A percentile compares a stretch with the other conserved stretches of the same genome.
These are phyloP conservation scores for Pocota personata DNA, from an alignment of 2,888 invertebrate genomes.

Conservation along the genomic window DNA sequence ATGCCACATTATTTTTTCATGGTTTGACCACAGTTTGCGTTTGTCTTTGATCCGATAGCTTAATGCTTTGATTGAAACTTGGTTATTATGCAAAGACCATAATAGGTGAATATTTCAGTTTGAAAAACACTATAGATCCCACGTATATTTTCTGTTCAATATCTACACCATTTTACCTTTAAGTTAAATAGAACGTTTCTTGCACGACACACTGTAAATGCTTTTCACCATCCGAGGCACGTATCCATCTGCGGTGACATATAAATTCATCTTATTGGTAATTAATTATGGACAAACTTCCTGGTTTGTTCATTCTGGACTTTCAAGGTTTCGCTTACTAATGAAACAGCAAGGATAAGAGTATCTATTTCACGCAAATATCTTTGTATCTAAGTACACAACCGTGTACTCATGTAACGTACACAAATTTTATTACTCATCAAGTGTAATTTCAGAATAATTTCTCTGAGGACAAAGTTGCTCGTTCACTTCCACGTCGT, in stretches of 20 bases:
- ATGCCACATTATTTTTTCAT: too few relatives aligned
- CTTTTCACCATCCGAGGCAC: constrained; percentile 3
- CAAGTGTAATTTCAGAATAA: constrained; percentile 55
- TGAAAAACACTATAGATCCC: too few relatives aligned
- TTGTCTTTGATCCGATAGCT: too few relatives aligned
- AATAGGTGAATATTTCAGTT: too few relatives aligned
- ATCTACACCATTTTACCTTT: too few relatives aligned
- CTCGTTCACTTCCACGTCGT: not conserved
- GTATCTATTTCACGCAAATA: constrained; percentile 33
- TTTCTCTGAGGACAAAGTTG: constrained; percentile 65
- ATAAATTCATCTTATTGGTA: constrained; percentile 50
- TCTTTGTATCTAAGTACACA: not conserved
- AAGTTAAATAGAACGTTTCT: too few relatives aligned
- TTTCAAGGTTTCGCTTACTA: constrained; percentile 7
- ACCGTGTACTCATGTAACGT: constrained; percentile 36
- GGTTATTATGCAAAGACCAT: too few relatives aligned
- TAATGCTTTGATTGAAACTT: too few relatives aligned
- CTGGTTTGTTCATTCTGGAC: constrained; percentile 4
- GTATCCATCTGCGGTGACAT: constrained; percentile 26
- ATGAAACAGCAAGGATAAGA: constrained; percentile 24
- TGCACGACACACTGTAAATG: not conserved
- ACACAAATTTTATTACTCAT: constrained; percentile 60
- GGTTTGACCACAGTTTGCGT: too few relatives aligned
- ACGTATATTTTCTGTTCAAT: too few relatives aligned
- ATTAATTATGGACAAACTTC: constrained; percentile 57